These are phyloP conservation scores for Lysandra bellargus DNA, from an alignment of 2,888 invertebrate genomes.

Conservation along the genomic window DNA sequence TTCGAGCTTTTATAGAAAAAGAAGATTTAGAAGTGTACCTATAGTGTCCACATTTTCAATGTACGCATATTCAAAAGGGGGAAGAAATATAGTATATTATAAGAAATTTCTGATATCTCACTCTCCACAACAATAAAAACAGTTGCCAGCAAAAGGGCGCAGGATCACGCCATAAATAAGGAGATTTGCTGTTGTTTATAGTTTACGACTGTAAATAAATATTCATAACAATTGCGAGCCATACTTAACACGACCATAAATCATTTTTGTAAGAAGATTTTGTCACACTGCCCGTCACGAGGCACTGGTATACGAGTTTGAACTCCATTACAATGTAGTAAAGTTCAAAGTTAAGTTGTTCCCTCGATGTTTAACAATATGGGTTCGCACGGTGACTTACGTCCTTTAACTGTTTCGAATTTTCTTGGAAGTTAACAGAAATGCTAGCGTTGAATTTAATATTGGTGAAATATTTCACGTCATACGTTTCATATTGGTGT, in stretches of 20 bases:
- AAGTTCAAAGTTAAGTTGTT: not conserved
- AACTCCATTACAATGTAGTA: constrained; percentile 49
- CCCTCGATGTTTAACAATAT: not conserved
- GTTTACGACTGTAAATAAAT: constrained; percentile 77
- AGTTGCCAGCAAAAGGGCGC: constrained; percentile 60
- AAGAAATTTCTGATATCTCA: constrained; percentile 10
- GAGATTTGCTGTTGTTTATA: constrained; percentile 79
- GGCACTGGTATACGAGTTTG: constrained; percentile 53
- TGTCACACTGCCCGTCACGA: constrained; percentile 73
- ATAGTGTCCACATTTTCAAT: not conserved
- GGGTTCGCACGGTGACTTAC: constrained; percentile 10
- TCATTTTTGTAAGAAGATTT: constrained; percentile 78
- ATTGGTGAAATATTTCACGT: not conserved
- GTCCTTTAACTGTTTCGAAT: constrained; percentile 22
- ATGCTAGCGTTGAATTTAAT: constrained; percentile 7
- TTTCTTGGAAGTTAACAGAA: constrained; percentile 25
- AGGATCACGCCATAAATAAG: constrained; percentile 77
- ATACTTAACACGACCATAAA: constrained; percentile 77
- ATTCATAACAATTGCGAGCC: constrained; percentile 77
- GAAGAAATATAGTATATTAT: not conserved
- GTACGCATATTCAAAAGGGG: not conserved
- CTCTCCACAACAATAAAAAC: constrained; percentile 48
- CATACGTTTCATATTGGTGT: not conserved
- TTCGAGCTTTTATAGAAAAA: not conserved
- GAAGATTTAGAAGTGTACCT: not conserved